Base-by-base conservation (phyloP, 92 coral and sea anemone genomes). In the Meandrina meandrites region DNA sequence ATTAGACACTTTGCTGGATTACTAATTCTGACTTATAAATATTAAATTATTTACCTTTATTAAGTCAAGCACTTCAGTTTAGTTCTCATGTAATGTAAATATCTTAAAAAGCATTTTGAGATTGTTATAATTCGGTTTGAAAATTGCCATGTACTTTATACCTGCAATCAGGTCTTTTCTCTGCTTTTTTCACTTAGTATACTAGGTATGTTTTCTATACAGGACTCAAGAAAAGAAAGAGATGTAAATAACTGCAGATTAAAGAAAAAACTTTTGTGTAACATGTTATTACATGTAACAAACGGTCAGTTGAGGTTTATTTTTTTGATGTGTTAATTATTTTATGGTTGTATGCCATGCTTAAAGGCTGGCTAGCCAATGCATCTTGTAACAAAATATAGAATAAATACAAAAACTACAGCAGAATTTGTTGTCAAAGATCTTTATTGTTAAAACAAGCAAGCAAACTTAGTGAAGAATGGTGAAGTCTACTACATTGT, bases 1-100 rank as follows among this genome's bases (percentile, higher is more conserved):
- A 96, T 91, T 93, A 90, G 86, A 40, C 28, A 37, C 32, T 8
- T 45, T 42, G 28, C 35, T 31, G 51, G 76, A 28, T 57, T 28
- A 31, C 54, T 27, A 35, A 31, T n/a, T 28, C 28, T 42, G 19
- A 18, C 72, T 48, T 48, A 48, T 48, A 48, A 48, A 28, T 50
- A n/a, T 64, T 67, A 64, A 21, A 62, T 42, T 79, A 42, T 69
- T 60, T 73, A 10, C 27, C n/a, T 73, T 37, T 57, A 31, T 18
- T 16, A 67, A 24, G 40, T 21, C 69, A 30, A 47, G 69, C 77
- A 66, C 21, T 72, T 66, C 32, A 53, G 8, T 58, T 30, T 28
- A 68, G 50, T 76, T 78, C 22, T 57, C 27, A 31, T 35, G 76
- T 11, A 57, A 5, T 84, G 72, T 73, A 84, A 51, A 84, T 73